These are phyloP conservation scores for Liasis olivaceus DNA, from an alignment of 2,797 vertebrate genomes.

Conservation along the genomic window DNA sequence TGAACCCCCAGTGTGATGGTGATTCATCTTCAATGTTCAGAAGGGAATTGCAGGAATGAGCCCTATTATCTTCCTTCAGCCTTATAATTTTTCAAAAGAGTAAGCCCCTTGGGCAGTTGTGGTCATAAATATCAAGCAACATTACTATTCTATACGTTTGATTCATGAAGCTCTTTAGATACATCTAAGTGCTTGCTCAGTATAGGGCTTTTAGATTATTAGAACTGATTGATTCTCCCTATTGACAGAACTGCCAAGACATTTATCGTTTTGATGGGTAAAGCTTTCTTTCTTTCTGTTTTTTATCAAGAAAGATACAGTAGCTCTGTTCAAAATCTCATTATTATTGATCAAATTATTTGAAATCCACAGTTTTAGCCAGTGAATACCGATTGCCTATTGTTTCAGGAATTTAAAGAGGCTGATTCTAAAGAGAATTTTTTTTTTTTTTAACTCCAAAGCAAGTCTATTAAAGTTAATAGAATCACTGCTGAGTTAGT, in stretches of 20 bases:
- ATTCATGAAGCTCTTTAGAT: background rate
- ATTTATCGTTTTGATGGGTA: background rate
- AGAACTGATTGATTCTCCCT: background rate
- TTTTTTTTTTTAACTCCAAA: slow-evolving; percentile 4
- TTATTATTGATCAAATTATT: background rate
- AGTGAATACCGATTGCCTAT: background rate
- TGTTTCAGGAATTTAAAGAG: background rate
- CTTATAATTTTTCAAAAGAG: background rate
- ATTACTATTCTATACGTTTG: background rate
- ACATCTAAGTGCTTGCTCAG: background rate
- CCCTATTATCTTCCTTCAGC: background rate
- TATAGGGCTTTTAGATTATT: background rate
- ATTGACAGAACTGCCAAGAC: background rate
- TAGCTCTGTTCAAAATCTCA: background rate
- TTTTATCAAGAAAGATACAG: background rate
- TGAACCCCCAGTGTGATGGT: background rate
- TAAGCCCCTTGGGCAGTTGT: background rate
- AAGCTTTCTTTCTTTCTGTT: background rate
- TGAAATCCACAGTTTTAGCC: slow-evolving; percentile 1
- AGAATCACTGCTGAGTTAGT: background rate
- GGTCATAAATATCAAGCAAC: background rate
- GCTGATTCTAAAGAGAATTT: background rate
- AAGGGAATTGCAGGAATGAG: background rate
- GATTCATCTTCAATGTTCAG: background rate
- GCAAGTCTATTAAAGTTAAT: slow-evolving; percentile 22